Evolutionary conservation across 2,888 invertebrate genomes (phyloP).

Genomic region (Oeneis ivallda): DNA sequence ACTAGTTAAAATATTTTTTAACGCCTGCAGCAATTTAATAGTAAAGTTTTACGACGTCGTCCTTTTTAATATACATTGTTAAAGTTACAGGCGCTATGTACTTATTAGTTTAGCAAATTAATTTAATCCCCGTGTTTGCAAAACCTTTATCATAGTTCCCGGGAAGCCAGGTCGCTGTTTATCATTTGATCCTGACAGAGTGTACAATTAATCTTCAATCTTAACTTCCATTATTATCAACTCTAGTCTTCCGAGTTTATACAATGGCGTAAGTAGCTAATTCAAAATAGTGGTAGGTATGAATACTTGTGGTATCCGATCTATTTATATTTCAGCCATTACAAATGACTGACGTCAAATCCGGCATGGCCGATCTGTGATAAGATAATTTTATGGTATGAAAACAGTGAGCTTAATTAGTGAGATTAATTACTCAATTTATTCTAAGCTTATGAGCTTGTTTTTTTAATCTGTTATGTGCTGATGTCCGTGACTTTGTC

Average conservation of each 20-base stretch:
- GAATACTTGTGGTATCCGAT: too few relatives aligned
- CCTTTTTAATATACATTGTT: neutral
- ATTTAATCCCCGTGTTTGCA: constrained; percentile 8
- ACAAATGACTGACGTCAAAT: too few relatives aligned
- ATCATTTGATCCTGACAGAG: constrained; percentile 9
- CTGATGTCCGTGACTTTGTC: too few relatives aligned
- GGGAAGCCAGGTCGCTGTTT: neutral
- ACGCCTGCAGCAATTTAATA: constrained; percentile 1
- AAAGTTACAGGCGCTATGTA: constrained; percentile 6
- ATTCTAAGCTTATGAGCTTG: too few relatives aligned
- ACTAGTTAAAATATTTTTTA: neutral
- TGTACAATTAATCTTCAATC: constrained; percentile 15
- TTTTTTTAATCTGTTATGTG: too few relatives aligned
- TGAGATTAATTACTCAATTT: too few relatives aligned
- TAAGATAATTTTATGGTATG: too few relatives aligned
- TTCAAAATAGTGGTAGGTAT: too few relatives aligned
- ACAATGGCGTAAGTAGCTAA: neutral
- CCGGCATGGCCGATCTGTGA: too few relatives aligned
- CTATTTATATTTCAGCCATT: too few relatives aligned
- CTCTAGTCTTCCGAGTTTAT: neutral
- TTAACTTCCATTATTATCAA: constrained; percentile 15
- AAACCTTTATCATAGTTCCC: constrained; percentile 16
- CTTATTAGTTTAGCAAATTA: constrained; percentile 11
- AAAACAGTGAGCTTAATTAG: too few relatives aligned
- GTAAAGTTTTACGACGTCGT: neutral